Evolutionary conservation across 2,113 vertebrate species (phyloP).

Genomic region (Xyliphius kryptos): DNA sequence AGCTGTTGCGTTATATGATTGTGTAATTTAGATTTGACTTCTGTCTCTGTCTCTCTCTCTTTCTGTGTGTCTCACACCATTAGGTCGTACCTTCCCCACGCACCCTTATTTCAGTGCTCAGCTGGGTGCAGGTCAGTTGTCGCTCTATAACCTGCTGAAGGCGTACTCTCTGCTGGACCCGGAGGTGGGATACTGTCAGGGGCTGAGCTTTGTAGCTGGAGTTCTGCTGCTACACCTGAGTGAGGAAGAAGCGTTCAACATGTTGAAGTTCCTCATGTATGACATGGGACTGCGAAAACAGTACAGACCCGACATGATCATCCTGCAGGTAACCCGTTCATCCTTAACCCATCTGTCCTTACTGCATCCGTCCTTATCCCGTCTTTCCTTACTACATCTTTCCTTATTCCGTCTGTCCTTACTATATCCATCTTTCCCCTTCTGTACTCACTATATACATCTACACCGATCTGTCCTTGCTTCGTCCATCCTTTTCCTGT

Average conservation of each 20-base stretch:
- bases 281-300: slow-evolving; percentile 91
- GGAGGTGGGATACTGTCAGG: slow-evolving; percentile 97
- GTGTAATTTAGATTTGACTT: no score
- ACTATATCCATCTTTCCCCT: no score
- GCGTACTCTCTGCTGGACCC: slow-evolving; percentile 96
- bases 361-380: not conserved
- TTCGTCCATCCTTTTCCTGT: no score
- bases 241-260: slow-evolving; percentile 93
- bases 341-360: not conserved
- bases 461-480: no score
- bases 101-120: slow-evolving; percentile 94
- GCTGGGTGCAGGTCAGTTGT: slow-evolving; percentile 88
- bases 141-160: slow-evolving; percentile 95
- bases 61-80: no score
- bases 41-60: no score
- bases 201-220: slow-evolving; percentile 94
- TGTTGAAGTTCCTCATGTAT: slow-evolving; percentile 97
- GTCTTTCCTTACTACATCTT: no score
- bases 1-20: no score
- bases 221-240: slow-evolving; percentile 96
- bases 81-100: slow-evolving; percentile 93
- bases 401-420: no score
- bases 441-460: no score
- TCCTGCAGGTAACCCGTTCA: slow-evolving; percentile 72
- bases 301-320: slow-evolving; percentile 95